Conservation (phyloP, 2,888 invertebrate species). For the Julus scanicus region DNA sequence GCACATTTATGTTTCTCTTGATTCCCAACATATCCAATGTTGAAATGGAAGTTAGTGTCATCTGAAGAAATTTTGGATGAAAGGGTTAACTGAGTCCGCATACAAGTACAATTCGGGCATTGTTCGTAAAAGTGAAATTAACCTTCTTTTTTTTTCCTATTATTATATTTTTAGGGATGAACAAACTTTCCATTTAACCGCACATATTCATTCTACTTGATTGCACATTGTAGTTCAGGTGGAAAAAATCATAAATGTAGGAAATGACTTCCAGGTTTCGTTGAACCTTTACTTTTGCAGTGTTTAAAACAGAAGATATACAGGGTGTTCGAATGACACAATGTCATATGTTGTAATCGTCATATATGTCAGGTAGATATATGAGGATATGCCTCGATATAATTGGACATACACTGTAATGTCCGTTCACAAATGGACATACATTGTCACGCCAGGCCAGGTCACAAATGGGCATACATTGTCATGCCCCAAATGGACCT, state of each 20-base stretch:
- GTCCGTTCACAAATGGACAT: too few species aligned
- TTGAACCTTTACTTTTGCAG: slow-evolving; percentile 16
- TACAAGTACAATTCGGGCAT: neutral
- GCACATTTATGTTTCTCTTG: too few species aligned
- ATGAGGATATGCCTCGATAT: too few species aligned
- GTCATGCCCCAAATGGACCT: too few species aligned
- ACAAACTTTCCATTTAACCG: neutral
- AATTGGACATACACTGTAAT: too few species aligned
- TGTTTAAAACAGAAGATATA: neutral
- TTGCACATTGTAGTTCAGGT: neutral
- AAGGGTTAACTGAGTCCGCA: neutral
- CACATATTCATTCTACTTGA: neutral
- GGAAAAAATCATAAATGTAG: neutral
- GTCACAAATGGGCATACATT: too few species aligned
- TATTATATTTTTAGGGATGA: neutral
- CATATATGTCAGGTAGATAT: too few species aligned
- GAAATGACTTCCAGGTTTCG: slow-evolving; percentile 13
- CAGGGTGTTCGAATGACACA: too few species aligned
- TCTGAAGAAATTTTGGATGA: neutral
- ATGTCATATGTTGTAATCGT: too few species aligned
- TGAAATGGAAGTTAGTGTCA: neutral
- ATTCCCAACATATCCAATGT: too few species aligned
- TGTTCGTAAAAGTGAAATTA: slow-evolving; percentile 16
- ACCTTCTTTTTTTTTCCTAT: neutral
- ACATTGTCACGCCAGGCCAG: too few species aligned